Conservation (phyloP, 2,888 invertebrate species). For the Spicauda simplicius region DNA sequence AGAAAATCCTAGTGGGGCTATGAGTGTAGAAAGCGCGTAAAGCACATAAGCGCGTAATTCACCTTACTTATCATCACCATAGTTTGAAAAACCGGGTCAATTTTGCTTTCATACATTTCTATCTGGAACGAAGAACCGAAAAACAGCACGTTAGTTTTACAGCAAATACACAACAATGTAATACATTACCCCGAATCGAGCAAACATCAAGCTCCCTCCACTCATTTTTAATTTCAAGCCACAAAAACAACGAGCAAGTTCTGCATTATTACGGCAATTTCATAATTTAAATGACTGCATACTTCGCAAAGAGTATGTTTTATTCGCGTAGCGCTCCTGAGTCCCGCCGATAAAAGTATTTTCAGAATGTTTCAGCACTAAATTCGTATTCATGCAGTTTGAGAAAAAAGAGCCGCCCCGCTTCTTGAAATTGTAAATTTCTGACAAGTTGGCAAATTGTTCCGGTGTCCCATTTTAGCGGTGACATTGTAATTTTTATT, state of each 20-base stretch:
- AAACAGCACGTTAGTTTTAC: too few species aligned
- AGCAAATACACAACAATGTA: too few species aligned
- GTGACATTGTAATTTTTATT: too few species aligned
- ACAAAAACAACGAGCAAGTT: constrained; percentile 29
- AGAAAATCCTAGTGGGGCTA: too few species aligned
- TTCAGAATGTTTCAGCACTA: constrained; percentile 22
- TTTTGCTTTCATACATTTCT: too few species aligned
- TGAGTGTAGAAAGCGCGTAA: too few species aligned
- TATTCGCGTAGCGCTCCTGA: constrained; percentile 31
- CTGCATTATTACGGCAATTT: constrained; percentile 30
- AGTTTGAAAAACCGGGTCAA: too few species aligned
- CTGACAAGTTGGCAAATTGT: constrained; percentile 13
- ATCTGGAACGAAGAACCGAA: too few species aligned
- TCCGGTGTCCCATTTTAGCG: neutral
- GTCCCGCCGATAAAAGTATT: constrained; percentile 33
- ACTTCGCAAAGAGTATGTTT: constrained; percentile 30
- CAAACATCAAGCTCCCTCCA: neutral
- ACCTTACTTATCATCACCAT: too few species aligned
- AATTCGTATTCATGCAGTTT: constrained; percentile 27
- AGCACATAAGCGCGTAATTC: too few species aligned
- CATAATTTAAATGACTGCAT: constrained; percentile 33
- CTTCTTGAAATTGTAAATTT: constrained; percentile 11
- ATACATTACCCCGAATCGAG: too few species aligned
- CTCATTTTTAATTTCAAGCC: constrained; percentile 5
- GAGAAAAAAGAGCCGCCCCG: constrained; percentile 21